phyloP scores from a whole-genome alignment of 2,888 invertebrate genomes.

The Drosophila barbarae region DNA sequence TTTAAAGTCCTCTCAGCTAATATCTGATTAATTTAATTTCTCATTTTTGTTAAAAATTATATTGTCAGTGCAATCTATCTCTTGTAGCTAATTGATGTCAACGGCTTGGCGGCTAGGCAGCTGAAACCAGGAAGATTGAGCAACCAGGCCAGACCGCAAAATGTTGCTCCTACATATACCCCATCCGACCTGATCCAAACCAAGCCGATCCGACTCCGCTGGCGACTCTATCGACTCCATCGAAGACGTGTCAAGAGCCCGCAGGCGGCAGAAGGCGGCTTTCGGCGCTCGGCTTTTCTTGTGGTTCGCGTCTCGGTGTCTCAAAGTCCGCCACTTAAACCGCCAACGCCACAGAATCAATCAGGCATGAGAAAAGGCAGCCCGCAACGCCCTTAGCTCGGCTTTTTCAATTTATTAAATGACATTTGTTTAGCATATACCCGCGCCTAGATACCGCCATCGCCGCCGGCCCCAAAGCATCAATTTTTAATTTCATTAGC shows the following conservation, averaged over 20 bases:
- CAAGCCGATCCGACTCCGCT: constrained; percentile 15
- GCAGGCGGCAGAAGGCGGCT: constrained; percentile 48
- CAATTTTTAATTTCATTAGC: constrained; percentile 75
- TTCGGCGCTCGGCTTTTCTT: constrained; percentile 56
- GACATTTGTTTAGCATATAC: constrained; percentile 65
- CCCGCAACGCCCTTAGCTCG: constrained; percentile 45
- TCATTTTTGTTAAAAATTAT: background rate
- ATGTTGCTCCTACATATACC: constrained; percentile 34
- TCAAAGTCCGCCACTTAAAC: constrained; percentile 37
- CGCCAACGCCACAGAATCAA: constrained; percentile 69
- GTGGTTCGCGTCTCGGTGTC: constrained; percentile 49
- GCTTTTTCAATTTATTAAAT: constrained; percentile 69
- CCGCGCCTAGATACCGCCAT: constrained; percentile 43
- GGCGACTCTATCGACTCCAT: constrained; percentile 65
- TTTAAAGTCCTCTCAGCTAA: background rate
- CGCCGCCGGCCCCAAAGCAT: constrained; percentile 68
- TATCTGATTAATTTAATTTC: background rate
- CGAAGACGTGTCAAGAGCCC: constrained; percentile 58
- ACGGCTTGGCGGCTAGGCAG: constrained; percentile 53
- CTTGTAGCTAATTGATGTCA: constrained; percentile 69
- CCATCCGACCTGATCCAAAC: constrained; percentile 11
- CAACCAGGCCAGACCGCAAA: constrained; percentile 65
- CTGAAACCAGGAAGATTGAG: constrained; percentile 70
- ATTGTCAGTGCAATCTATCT: constrained; percentile 10
- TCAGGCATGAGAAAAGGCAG: constrained; percentile 53